A percentile compares a stretch with the other conserved stretches of the same genome.
These are phyloP conservation scores for Pseudeuparius sepicola DNA, from an alignment of 2,888 invertebrate species.

Conservation along the genomic window DNA sequence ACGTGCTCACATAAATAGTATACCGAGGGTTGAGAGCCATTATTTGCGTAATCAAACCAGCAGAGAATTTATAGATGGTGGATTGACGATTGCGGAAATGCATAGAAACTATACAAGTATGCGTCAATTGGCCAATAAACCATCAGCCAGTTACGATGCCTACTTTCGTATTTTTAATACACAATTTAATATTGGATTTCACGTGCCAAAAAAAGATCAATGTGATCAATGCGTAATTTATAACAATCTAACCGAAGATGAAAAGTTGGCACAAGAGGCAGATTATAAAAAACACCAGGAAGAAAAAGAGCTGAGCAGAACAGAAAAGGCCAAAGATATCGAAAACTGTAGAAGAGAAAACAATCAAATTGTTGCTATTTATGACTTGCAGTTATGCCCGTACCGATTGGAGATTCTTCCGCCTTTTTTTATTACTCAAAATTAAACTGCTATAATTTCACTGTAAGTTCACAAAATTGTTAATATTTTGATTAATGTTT, in stretches of 20 bases:
- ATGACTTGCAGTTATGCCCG: slow-evolving; percentile 7
- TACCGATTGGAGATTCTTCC: slow-evolving; percentile 4
- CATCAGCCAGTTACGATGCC: neutral
- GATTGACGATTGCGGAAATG: slow-evolving; percentile 1
- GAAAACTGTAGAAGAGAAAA: slow-evolving; percentile 5
- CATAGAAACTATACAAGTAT: neutral
- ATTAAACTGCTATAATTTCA: slow-evolving; percentile 5
- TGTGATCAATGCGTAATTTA: slow-evolving; percentile 3
- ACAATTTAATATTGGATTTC: slow-evolving; percentile 8
- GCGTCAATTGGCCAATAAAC: neutral
- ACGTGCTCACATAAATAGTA: slow-evolving; percentile 5
- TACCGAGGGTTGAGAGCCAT: slow-evolving; percentile 9
- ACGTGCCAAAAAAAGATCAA: slow-evolving; percentile 9
- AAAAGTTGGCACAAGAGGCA: neutral
- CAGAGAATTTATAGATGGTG: slow-evolving; percentile 9
- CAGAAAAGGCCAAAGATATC: slow-evolving; percentile 7
- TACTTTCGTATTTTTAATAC: slow-evolving; percentile 10
- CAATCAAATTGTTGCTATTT: slow-evolving; percentile 5
- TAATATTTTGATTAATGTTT: no score
- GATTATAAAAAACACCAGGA: neutral
- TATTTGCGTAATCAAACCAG: slow-evolving; percentile 7
- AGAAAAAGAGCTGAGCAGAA: slow-evolving; percentile 5
- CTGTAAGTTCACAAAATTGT: no score
- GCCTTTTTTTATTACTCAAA: slow-evolving; percentile 7
- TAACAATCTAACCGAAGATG: slow-evolving; percentile 8